Conservation (phyloP, 92 coral and sea anemone genomes). For the Umimayanthus chanpuru region DNA sequence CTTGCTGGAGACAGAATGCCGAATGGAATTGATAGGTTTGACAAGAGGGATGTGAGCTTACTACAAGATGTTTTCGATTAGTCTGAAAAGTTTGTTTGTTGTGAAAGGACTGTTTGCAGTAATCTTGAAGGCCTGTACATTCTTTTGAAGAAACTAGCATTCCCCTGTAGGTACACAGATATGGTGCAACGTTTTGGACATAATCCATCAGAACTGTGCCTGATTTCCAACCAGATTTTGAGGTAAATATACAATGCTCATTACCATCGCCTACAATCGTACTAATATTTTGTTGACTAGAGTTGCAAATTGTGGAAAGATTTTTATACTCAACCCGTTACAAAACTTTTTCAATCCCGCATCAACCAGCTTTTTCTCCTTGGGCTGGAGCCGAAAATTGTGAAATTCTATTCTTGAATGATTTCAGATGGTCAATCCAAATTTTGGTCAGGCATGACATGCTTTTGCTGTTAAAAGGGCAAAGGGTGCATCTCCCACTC, state of each 20-base stretch:
- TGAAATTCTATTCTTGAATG: no score
- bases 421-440: no score
- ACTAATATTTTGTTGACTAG: no score
- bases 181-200: not conserved
- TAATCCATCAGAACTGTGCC: not conserved
- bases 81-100: not conserved
- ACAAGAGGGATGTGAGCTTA: slow-evolving; percentile 29
- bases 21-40: slow-evolving; percentile 40
- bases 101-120: not conserved
- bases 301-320: no score
- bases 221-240: not conserved
- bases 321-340: no score
- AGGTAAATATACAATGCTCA: not conserved
- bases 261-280: not conserved
- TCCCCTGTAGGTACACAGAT: slow-evolving; percentile 47
- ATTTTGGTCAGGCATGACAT: no score
- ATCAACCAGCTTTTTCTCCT: no score
- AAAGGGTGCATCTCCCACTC: no score
- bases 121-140: slow-evolving; percentile 9
- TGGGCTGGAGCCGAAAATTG: no score
- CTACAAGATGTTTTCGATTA: slow-evolving; percentile 15
- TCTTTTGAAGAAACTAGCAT: slow-evolving; percentile 40
- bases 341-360: no score
- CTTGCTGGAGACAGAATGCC: not conserved
- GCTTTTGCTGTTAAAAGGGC: no score